Percentiles rank a stretch among this genome's conserved stretches.
Conservation (phyloP, 2,113 vertebrate species). For the Osmerus eperlanus region DNA sequence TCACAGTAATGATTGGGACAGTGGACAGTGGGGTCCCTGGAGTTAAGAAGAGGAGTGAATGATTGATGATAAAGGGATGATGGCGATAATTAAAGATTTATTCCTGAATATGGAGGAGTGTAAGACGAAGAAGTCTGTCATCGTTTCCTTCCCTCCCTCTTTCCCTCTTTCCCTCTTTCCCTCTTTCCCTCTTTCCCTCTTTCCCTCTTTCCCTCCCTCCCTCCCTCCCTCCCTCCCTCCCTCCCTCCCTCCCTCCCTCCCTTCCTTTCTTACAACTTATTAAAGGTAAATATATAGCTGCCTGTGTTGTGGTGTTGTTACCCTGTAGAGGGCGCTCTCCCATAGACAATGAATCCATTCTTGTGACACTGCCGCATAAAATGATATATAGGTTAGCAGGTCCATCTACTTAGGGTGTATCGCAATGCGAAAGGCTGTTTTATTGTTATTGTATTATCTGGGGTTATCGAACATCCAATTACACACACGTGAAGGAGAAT, state of each 20-base stretch:
- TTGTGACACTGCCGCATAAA: not conserved
- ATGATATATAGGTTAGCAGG: constrained; percentile 28
- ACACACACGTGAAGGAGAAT: too few species aligned
- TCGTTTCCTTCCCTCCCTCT: constrained; percentile 23
- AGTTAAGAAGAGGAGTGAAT: constrained; percentile 64
- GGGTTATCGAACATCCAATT: not conserved
- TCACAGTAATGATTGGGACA: constrained; percentile 59
- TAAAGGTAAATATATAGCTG: too few species aligned
- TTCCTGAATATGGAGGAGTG: constrained; percentile 56
- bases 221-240: not conserved
- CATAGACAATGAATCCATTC: not conserved
- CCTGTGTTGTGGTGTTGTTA: not conserved
- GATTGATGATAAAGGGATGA: constrained; percentile 76
- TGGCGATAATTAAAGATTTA: constrained; percentile 76
- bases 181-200: not conserved
- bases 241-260: not conserved
- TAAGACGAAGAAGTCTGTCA: constrained; percentile 15
- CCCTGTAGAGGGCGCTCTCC: constrained; percentile 51
- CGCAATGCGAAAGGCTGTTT: not conserved
- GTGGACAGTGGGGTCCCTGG: constrained; percentile 49
- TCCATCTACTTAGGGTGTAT: constrained; percentile 22
- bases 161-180: not conserved
- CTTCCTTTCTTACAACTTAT: not conserved
- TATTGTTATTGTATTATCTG: constrained; percentile 20
- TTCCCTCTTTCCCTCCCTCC: constrained; percentile 4